phyloP scores from a whole-genome alignment of 2,113 vertebrate species.

The Phrynocephalus versicolor region DNA sequence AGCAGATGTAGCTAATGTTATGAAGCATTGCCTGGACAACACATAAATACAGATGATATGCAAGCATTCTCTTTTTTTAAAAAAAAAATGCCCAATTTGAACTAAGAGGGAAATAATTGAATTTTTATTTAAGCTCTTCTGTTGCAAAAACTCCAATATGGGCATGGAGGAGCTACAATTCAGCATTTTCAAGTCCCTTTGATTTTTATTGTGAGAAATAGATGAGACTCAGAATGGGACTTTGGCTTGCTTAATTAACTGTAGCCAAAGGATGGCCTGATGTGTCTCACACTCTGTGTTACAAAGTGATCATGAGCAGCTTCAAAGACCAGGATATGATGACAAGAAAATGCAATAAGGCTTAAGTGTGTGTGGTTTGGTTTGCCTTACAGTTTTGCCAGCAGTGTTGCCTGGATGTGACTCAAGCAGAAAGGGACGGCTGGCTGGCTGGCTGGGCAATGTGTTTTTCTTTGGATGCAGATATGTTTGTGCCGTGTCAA shows the following conservation, averaged over 20 bases:
- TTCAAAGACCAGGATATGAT: background rate
- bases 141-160: slow-evolving; percentile 46
- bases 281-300: no score
- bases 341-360: background rate
- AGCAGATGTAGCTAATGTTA: slow-evolving; percentile 50
- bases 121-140: slow-evolving; percentile 49
- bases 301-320: background rate
- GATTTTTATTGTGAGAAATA: background rate
- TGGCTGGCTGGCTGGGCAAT: background rate
- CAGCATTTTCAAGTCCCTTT: background rate
- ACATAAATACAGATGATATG: slow-evolving; percentile 40
- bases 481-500: background rate
- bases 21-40: slow-evolving; percentile 49
- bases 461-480: background rate
- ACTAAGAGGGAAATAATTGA: slow-evolving; percentile 32
- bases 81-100: slow-evolving; percentile 48
- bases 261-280: background rate
- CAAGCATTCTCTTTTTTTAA: slow-evolving; percentile 39
- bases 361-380: background rate
- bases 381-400: background rate
- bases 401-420: background rate
- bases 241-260: background rate
- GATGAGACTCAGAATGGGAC: background rate
- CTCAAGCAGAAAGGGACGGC: background rate
- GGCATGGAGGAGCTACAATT: no score